Evolutionary conservation across 2,113 vertebrate genomes (phyloP).

Genomic region (Axis porcinus): DNA sequence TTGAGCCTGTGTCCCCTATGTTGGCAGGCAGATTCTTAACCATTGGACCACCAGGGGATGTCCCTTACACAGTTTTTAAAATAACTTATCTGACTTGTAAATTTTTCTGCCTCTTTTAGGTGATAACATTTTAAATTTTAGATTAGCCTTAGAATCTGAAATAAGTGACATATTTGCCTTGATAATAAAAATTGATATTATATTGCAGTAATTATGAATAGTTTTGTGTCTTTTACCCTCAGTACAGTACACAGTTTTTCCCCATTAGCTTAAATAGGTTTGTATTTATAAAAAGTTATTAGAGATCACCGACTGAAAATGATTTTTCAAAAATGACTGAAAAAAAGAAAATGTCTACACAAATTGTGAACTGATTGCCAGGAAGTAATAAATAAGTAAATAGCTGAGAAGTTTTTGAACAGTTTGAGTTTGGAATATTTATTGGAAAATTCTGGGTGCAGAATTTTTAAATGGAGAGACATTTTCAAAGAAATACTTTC

Average conservation of each 20-base stretch:
- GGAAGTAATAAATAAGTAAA: background rate
- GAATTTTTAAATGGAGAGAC: background rate
- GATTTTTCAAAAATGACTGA: background rate
- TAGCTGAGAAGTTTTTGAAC: background rate
- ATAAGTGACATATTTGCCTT: background rate
- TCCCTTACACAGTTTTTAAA: background rate
- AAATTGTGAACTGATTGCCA: background rate
- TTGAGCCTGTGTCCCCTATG: background rate
- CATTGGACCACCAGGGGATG: background rate
- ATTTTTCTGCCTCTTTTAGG: background rate
- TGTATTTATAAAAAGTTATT: background rate
- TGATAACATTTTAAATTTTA: constrained; percentile 25
- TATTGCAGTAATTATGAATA: background rate
- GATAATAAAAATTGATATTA: background rate
- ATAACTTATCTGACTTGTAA: background rate
- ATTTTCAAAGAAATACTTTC: background rate
- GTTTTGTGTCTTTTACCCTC: background rate
- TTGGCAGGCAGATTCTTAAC: background rate
- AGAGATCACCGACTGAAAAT: background rate
- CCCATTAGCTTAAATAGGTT: background rate
- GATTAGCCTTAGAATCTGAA: background rate
- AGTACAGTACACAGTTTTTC: background rate
- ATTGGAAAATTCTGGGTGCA: background rate
- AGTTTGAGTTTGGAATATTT: background rate
- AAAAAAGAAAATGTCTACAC: background rate